Evolutionary conservation across 2,113 vertebrate genomes (phyloP).

Genomic region (Oxyura jamaicensis): DNA sequence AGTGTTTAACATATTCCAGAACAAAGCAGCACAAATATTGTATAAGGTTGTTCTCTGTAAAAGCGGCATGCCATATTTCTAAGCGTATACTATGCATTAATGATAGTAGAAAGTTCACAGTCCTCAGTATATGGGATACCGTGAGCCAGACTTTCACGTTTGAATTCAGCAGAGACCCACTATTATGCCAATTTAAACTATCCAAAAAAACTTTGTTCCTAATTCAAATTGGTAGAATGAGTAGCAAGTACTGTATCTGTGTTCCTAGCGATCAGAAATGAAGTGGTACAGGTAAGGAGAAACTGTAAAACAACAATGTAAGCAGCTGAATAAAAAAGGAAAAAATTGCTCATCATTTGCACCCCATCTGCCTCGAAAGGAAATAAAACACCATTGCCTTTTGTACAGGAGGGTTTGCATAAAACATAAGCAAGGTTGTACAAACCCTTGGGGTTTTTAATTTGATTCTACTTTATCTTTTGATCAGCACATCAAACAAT

Average conservation of each 20-base stretch:
- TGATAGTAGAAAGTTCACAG: not conserved
- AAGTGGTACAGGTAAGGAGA: not conserved
- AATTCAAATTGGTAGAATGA: not conserved
- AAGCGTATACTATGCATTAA: not conserved
- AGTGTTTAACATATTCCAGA: not conserved
- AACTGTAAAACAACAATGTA: not conserved
- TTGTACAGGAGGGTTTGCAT: conserved; percentile 45
- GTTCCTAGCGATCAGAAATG: not conserved
- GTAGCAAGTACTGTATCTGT: not conserved
- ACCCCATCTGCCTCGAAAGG: conserved; percentile 39
- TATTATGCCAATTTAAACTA: not conserved
- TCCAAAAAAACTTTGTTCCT: not conserved
- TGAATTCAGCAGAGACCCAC: not conserved
- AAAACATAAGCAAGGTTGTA: conserved; percentile 56
- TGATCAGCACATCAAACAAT: conserved; percentile 68
- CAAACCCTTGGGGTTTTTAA: conserved; percentile 58
- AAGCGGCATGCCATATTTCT: not conserved
- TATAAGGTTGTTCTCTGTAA: not conserved
- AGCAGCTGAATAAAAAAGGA: not conserved
- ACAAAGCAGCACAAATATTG: not conserved
- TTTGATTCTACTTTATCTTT: conserved; percentile 61
- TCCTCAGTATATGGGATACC: no score
- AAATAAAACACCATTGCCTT: conserved; percentile 30
- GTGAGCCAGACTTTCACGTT: rapidly evolving
- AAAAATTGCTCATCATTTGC: conserved; percentile 19